phyloP scores from a whole-genome alignment of 2,888 invertebrate genomes.

The Seladonia tumulorum region DNA sequence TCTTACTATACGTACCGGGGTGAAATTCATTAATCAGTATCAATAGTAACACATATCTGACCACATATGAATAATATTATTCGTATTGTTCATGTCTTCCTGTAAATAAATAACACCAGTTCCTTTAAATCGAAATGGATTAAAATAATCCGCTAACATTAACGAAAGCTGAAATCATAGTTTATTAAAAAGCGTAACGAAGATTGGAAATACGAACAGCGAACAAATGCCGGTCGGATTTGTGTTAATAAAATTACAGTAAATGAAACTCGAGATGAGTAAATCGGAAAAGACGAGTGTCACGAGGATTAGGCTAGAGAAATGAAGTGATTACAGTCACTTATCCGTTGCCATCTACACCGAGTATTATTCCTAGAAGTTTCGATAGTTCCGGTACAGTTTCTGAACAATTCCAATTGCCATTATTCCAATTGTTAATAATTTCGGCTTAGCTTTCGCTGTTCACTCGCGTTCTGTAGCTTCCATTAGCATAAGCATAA shows the following conservation, averaged over 20 bases:
- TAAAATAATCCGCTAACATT: no score
- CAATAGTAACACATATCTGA: no score
- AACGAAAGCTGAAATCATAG: background rate
- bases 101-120: background rate
- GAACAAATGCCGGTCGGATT: no score
- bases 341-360: background rate
- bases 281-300: background rate
- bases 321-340: background rate
- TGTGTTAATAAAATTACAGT: no score
- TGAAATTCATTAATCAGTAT: no score
- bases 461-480: conserved; percentile 29
- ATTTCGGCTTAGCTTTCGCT: conserved; percentile 57
- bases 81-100: no score
- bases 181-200: background rate
- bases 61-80: no score
- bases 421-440: conserved; percentile 64
- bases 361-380: conserved; percentile 25
- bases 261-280: no score
- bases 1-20: no score
- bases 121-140: background rate
- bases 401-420: conserved; percentile 56
- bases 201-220: no score
- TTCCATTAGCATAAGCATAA: conserved; percentile 66
- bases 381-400: conserved; percentile 17
- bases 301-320: background rate